These are phyloP conservation scores for Salminus brasiliensis DNA, from an alignment of 2,113 vertebrate species.

Conservation along the genomic window DNA sequence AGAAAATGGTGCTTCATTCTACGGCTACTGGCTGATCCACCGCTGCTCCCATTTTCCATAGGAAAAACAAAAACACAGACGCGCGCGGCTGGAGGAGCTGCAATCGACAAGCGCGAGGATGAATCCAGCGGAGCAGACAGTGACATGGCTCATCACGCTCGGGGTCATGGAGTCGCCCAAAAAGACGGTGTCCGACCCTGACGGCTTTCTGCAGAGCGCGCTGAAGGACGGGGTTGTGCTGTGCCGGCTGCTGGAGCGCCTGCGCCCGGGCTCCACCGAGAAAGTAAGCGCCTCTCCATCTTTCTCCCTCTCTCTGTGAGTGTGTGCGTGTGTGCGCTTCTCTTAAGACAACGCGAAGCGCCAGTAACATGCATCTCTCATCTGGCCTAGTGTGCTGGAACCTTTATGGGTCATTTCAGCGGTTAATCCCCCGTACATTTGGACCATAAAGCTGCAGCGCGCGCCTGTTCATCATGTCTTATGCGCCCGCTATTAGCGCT, in stretches of 20 bases:
- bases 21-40: slow-evolving; percentile 16
- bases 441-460: neutral
- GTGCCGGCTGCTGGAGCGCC: slow-evolving; percentile 90
- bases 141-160: slow-evolving; percentile 94
- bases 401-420: too few species aligned
- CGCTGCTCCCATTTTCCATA: neutral
- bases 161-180: slow-evolving; percentile 96
- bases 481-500: neutral
- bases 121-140: slow-evolving; percentile 97
- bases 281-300: slow-evolving; percentile 73
- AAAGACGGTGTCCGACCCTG: slow-evolving; percentile 92
- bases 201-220: slow-evolving; percentile 89
- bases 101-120: slow-evolving; percentile 71
- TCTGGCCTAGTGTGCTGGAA: neutral
- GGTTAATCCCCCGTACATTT: neutral
- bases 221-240: slow-evolving; percentile 92
- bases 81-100: slow-evolving; percentile 55
- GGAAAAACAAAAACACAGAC: neutral
- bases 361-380: neutral
- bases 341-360: neutral
- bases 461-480: neutral
- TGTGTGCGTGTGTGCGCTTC: slow-evolving; percentile 21
- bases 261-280: slow-evolving; percentile 90
- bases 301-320: slow-evolving; percentile 24
- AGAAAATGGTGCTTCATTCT: slow-evolving; percentile 54